phyloP scores from a whole-genome alignment of 2,888 invertebrate genomes.

The Tetanocera ferruginea region DNA sequence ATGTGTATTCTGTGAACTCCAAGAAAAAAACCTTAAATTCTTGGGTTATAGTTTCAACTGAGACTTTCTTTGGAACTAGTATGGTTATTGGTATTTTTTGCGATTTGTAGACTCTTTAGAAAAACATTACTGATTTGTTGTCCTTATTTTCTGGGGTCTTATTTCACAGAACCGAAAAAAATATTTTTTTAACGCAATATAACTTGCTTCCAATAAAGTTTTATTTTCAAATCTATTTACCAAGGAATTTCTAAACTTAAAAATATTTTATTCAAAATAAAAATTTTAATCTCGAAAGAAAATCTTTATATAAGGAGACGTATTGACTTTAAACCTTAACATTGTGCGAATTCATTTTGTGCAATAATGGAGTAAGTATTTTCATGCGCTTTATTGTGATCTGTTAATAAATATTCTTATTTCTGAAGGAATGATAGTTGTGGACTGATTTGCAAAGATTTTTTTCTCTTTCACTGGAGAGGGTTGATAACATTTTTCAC shows the following conservation, averaged over 20 bases:
- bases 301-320: background rate
- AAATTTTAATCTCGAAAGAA: background rate
- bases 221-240: background rate
- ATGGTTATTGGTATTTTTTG: too few relatives aligned
- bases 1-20: too few relatives aligned
- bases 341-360: background rate
- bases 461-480: slow-evolving; percentile 78
- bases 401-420: background rate
- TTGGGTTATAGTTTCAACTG: too few relatives aligned
- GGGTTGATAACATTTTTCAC: slow-evolving; percentile 77
- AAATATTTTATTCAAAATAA: background rate
- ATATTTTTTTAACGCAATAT: too few relatives aligned
- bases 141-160: too few relatives aligned
- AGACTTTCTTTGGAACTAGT: too few relatives aligned
- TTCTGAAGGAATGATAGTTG: background rate
- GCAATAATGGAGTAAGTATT: slow-evolving; percentile 17
- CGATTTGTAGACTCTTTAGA: too few relatives aligned
- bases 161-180: too few relatives aligned
- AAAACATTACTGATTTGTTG: too few relatives aligned
- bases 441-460: slow-evolving; percentile 53
- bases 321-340: too few relatives aligned
- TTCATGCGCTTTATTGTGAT: too few relatives aligned
- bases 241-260: background rate
- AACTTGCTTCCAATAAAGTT: background rate
- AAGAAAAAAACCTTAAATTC: too few relatives aligned